Base-by-base conservation (phyloP, 2,797 vertebrate genomes). In the Catharus ustulatus region DNA sequence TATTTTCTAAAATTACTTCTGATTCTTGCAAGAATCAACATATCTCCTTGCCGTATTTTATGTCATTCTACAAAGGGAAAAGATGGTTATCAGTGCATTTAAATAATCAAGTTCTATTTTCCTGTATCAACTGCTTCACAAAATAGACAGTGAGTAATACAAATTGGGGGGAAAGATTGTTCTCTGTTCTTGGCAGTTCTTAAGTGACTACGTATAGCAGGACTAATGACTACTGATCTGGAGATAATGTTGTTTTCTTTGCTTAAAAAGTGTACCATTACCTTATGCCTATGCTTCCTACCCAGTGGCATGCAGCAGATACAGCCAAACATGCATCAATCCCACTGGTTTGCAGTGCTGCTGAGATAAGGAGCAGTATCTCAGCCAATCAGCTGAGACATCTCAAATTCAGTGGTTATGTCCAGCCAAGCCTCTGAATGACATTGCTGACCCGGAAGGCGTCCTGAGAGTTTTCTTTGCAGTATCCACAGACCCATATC, bases 71-170 rank as follows among this genome's bases (percentile, higher is more conserved):
- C 62, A 93, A 38, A 61, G 29, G 21, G 22, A 59, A 93, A 93
- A 77, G 13, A 38, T 7, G 3, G 16, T 68, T 91, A 93, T 77
- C 43, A 34, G 12, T 76, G 43, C 62, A 69, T 87, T 82, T 89
- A 90, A 84, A 86, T 84, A 86, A 81, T 86, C 36, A 73, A 72
- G 67, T 34, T 84, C 84, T 76, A 57, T 82, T 91, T 69, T 88
- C 48, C 42, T 69, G 12, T 81, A 62, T 78, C 54, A 69, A 38
- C 40, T 58, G 27, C 63, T 87, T 95, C 63, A 94, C 54, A 73
- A 88, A 87, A 68, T 69, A 88, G 74, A 78, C 68, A 89, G 59
- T 71, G 57, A 83, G 36, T 75, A 81, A 91, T 55, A 72, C 42
- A 72, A 90, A 48, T 40, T 59, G 45, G 4, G 46, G 46, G 2